phyloP scores from a whole-genome alignment of 2,113 vertebrate genomes.

The Macquaria ambigua region DNA sequence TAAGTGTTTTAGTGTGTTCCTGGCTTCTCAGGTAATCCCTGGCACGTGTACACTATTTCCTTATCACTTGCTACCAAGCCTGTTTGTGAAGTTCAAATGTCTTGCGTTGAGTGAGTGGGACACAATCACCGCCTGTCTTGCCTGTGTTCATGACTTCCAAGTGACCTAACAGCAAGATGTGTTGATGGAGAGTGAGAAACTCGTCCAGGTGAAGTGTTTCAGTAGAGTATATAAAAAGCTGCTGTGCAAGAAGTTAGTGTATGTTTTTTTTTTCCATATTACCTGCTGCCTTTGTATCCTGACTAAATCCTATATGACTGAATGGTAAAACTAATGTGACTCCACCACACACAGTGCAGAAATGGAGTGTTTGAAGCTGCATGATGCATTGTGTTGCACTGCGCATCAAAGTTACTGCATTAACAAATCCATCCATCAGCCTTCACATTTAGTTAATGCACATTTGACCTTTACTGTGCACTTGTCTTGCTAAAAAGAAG shows the following conservation, averaged over 20 bases:
- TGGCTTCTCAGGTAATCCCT: neutral
- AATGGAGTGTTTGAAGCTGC: neutral
- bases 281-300: neutral
- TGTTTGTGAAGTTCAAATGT: neutral
- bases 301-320: neutral
- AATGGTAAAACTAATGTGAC: neutral
- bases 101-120: neutral
- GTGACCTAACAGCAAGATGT: slow-evolving; percentile 8
- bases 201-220: neutral
- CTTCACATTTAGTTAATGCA: neutral
- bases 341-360: neutral
- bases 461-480: neutral
- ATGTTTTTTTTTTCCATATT: neutral
- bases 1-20: neutral
- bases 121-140: neutral
- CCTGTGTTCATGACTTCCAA: neutral
- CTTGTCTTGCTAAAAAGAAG: neutral
- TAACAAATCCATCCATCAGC: neutral
- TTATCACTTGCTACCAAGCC: neutral
- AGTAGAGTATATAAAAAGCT: neutral
- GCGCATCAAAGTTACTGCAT: neutral
- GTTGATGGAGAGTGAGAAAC: neutral
- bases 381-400: neutral
- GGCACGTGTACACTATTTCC: neutral
- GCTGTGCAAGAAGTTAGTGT: neutral